Percentiles rank a stretch among this genome's conserved stretches.
Evolutionary conservation across 2,888 invertebrate species (phyloP).

Genomic region (Poecilobothrus nobilitatus): DNA sequence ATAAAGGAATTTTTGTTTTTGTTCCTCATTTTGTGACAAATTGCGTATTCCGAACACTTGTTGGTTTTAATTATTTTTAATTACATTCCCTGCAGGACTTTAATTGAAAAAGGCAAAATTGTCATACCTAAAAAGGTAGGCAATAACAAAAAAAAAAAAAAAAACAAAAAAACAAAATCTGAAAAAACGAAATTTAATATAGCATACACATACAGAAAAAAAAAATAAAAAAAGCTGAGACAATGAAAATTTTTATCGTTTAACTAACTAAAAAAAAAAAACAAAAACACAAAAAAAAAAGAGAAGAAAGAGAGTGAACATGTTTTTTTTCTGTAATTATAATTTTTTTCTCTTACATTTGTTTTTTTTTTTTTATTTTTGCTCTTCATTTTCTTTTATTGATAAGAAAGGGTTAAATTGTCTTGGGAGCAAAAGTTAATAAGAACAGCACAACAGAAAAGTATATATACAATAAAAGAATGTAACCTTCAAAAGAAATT

Average conservation of each 20-base stretch:
- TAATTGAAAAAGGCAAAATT: not conserved
- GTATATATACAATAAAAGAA: not conserved
- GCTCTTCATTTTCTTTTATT: not conserved
- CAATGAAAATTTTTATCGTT: not conserved
- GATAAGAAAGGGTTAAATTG: not conserved
- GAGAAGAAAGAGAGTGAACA: too few relatives aligned
- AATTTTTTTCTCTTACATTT: too few relatives aligned
- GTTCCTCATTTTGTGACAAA: not conserved
- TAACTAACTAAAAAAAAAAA: not conserved
- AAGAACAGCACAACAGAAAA: not conserved
- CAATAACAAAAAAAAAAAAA: too few relatives aligned
- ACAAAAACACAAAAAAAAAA: too few relatives aligned
- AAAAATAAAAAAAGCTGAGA: not conserved
- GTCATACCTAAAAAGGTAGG: not conserved
- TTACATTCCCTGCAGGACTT: slow-evolving; percentile 3
- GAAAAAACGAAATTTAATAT: not conserved
- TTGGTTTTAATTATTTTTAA: slow-evolving; percentile 6
- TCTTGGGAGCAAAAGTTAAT: not conserved
- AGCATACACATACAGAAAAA: not conserved
- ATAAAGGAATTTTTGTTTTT: too few relatives aligned
- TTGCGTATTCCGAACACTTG: slow-evolving; percentile 6
- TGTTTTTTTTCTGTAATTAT: too few relatives aligned
- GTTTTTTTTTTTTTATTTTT: not conserved
- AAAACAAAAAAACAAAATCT: too few relatives aligned
- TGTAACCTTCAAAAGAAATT: too few relatives aligned